Conservation (phyloP, 2,113 vertebrate genomes). For the Meleagris gallopavo region DNA sequence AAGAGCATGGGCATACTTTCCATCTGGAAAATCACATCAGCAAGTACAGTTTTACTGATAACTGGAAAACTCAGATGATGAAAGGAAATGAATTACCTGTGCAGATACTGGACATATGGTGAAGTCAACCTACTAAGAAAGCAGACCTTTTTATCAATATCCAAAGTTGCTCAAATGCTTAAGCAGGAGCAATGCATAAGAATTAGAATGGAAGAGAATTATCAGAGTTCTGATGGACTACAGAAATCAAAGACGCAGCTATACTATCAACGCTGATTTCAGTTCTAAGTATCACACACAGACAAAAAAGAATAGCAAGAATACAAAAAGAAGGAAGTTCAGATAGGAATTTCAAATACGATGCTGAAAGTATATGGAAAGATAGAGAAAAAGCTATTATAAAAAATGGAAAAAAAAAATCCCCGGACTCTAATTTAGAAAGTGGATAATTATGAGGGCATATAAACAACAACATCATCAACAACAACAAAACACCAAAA, state of each 20-base stretch:
- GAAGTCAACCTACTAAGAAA: background rate
- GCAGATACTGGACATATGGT: background rate
- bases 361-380: background rate
- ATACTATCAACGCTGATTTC: background rate
- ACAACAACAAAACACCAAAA: too few relatives aligned
- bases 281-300: background rate
- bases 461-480: background rate
- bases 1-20: background rate
- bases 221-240: background rate
- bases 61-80: background rate
- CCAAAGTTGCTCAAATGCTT: background rate
- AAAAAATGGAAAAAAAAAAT: background rate
- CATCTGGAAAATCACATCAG: background rate
- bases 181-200: background rate
- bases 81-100: background rate
- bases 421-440: background rate
- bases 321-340: background rate
- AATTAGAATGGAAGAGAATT: background rate
- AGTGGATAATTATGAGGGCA: background rate
- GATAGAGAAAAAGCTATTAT: background rate
- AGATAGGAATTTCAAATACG: background rate
- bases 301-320: background rate
- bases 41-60: background rate
- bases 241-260: background rate
- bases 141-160: background rate